Base-by-base conservation (phyloP, 1,140 invertebrate species). In the Drosophila ananassae region DNA sequence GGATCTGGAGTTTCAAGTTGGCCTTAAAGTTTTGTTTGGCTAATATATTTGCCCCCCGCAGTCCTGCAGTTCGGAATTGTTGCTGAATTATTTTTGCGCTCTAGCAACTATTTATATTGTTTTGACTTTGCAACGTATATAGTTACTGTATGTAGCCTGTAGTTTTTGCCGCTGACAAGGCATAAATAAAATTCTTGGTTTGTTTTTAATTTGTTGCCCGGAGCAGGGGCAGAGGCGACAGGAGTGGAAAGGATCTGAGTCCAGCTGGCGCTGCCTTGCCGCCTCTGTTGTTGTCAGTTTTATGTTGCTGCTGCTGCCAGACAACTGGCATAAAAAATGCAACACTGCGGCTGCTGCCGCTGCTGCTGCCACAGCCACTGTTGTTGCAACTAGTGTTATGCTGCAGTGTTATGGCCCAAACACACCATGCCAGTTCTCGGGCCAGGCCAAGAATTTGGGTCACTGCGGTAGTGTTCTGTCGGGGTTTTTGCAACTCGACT, bases 251-350 rank as follows among this genome's bases (percentile, higher is more conserved):
- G 30, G 32, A 34, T 9, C 8, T 2, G 32, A 10, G 8, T 22
- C 8, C 48, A 41, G 55, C 51, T 37, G 63, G 24, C 30, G 34
- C 52, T 64, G 47, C 75, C 77, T 28, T 5, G 25, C 47, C 60
- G 47, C 75, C 80, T 75, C 81, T 77, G 74, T 82, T 85, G 74
- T 73, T 85, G 82, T 85, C 82, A 85, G 78, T 85, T 85, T 85
- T 87, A 82, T 87, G 68, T 73, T 85, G 80, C 77, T 85, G 73
- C 46, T 72, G 80, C 74, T 56, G 76, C 72, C 58, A 79, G 63
- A 67, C 60, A 82, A 37, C 59, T 44, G 68, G 52, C 76, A 85
- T 77, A 83, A 78, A 82, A 84, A 84, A 77, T 77, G 81, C 77
- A 73, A 67, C 54, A 73, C 64, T 67, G 66, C 60, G 46, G 47